Conservation (phyloP, 2,113 vertebrate species). For the Neomonachus schauinslandi region DNA sequence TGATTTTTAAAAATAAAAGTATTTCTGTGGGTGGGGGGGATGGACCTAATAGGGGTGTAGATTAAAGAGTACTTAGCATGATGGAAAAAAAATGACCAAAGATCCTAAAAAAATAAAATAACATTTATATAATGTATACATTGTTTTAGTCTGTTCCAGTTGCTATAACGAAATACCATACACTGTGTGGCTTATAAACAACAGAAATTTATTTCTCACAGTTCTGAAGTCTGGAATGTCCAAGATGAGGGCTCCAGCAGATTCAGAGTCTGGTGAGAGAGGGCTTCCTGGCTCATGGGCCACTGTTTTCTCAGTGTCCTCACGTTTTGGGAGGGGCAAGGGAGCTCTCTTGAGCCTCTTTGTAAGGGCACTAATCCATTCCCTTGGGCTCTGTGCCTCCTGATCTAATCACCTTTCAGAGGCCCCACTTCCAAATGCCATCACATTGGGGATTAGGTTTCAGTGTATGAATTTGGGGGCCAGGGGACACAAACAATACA, state of each 20-base stretch:
- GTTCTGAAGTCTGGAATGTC: background rate
- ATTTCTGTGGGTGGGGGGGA: background rate
- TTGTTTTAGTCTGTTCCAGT: background rate
- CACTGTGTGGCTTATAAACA: background rate
- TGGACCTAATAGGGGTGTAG: background rate
- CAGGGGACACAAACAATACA: background rate
- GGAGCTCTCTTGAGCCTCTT: background rate
- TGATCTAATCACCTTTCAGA: background rate
- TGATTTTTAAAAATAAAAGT: background rate
- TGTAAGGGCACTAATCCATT: background rate
- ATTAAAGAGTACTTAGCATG: background rate
- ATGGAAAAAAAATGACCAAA: background rate
- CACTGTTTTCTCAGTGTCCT: background rate
- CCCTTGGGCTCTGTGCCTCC: background rate
- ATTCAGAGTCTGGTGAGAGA: background rate
- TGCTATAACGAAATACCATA: background rate
- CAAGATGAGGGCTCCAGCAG: background rate
- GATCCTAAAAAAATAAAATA: background rate
- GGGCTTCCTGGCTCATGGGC: background rate
- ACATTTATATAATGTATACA: background rate
- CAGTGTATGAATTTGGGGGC: background rate
- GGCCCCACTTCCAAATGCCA: background rate
- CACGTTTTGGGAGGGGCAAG: background rate
- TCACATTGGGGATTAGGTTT: background rate
- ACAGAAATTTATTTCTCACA: background rate